A percentile compares a stretch with the other conserved stretches of the same genome.
Evolutionary conservation across 2,113 vertebrate genomes (phyloP).

Genomic region (Silurus meridionalis): DNA sequence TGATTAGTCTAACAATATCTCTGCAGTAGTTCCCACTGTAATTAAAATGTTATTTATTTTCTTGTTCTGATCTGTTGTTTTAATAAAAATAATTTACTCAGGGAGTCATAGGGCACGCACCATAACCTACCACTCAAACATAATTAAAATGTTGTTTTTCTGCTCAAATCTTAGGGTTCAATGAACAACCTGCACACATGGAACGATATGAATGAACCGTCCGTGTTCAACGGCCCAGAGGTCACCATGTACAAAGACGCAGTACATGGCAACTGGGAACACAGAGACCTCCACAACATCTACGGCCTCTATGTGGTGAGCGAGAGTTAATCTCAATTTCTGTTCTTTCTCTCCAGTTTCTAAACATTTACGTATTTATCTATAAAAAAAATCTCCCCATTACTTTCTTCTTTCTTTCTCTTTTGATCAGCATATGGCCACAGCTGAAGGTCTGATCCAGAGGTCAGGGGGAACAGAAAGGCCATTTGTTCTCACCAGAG

Average conservation of each 20-base stretch:
- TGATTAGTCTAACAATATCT: background rate
- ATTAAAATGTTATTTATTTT: background rate
- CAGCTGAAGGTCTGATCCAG: slow-evolving; percentile 78
- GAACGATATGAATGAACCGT: slow-evolving; percentile 95
- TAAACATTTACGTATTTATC: background rate
- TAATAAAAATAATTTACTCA: background rate
- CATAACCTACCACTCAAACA: no score
- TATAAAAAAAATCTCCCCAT: background rate
- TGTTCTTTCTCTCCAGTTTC: background rate
- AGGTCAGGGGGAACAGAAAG: slow-evolving; percentile 83
- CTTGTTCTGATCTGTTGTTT: background rate
- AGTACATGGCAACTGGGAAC: slow-evolving; percentile 84
- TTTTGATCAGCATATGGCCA: slow-evolving; percentile 83
- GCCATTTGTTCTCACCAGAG: slow-evolving; percentile 85
- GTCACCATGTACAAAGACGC: slow-evolving; percentile 93
- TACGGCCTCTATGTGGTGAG: slow-evolving; percentile 90
- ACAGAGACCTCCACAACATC: slow-evolving; percentile 87
- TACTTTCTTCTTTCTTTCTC: background rate
- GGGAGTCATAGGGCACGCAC: background rate
- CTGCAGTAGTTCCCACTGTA: background rate
- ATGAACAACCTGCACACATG: slow-evolving; percentile 83
- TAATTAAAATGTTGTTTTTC: background rate
- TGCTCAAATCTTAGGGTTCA: slow-evolving; percentile 71
- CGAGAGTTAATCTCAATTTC: background rate
- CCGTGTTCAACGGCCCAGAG: slow-evolving; percentile 89